These are phyloP conservation scores for Lamprologus lemairii DNA, from an alignment of 2,113 vertebrate species.

Conservation along the genomic window DNA sequence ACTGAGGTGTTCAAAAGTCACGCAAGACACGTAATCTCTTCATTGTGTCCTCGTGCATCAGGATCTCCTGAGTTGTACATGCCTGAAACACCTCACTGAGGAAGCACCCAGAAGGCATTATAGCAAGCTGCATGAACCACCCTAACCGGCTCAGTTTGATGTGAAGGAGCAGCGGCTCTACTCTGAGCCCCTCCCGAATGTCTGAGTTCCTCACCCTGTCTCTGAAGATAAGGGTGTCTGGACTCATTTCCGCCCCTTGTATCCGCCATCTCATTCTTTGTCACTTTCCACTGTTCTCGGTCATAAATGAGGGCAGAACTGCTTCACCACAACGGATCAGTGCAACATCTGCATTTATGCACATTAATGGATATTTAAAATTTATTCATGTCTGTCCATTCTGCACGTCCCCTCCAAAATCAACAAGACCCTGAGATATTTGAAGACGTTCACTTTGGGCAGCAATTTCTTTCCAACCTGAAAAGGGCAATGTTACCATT, in stretches of 20 bases:
- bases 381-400: background rate
- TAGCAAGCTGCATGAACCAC: background rate
- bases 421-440: background rate
- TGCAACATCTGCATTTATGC: background rate
- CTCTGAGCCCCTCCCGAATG: background rate
- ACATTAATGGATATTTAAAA: background rate
- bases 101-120: background rate
- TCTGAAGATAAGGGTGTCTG: background rate
- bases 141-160: background rate
- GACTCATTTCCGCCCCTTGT: background rate
- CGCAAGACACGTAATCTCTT: background rate
- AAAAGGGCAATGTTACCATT: background rate
- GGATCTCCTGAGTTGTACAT: background rate
- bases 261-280: background rate
- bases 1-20: background rate
- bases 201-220: background rate
- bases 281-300: background rate
- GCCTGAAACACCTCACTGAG: background rate
- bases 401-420: no score
- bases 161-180: rapidly evolving
- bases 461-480: background rate
- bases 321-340: background rate
- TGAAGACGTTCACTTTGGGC: background rate
- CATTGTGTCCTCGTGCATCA: rapidly evolving
- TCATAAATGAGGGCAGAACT: background rate